Evolutionary conservation across 2,797 vertebrate species (phyloP).

Genomic region (Sebastes variabilis): DNA sequence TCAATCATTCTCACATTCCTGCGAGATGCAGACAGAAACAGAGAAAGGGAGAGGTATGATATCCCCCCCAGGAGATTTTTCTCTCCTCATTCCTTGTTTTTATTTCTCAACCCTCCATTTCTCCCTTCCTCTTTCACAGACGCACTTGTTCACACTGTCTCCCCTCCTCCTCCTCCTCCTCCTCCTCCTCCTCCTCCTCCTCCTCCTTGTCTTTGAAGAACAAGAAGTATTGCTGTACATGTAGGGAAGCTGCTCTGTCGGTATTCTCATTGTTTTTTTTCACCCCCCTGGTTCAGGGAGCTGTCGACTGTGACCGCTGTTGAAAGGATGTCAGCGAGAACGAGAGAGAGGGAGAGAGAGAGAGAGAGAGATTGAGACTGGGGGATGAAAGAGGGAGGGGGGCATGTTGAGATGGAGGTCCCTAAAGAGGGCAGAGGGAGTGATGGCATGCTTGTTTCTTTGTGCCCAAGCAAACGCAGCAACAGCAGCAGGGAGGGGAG

Average conservation of each 20-base stretch:
- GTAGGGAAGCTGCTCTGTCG: conserved; percentile 67
- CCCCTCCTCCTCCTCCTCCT: neutral
- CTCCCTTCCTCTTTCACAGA: conserved; percentile 39
- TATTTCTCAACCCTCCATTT: conserved; percentile 52
- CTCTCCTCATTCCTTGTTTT: conserved; percentile 59
- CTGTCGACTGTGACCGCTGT: conserved; percentile 75
- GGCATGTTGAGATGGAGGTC: conserved; percentile 60
- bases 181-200: conserved; percentile 14
- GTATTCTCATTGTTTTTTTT: conserved; percentile 56
- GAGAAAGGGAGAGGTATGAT: conserved; percentile 54
- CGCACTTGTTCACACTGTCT: conserved; percentile 28
- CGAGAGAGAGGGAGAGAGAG: neutral
- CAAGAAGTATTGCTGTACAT: conserved; percentile 75
- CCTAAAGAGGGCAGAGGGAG: conserved; percentile 67
- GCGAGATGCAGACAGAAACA: conserved; percentile 50
- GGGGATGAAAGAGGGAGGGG: conserved; percentile 45
- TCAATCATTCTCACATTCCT: conserved; percentile 54
- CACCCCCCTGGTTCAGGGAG: conserved; percentile 61
- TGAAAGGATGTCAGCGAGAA: conserved; percentile 73
- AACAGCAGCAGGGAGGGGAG: conserved; percentile 58
- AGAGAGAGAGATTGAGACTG: conserved; percentile 9
- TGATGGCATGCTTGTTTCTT: conserved; percentile 75
- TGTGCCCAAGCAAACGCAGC: conserved; percentile 66
- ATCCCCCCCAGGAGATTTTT: conserved; percentile 57
- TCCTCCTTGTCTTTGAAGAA: conserved; percentile 67